Conservation (phyloP, 2,888 invertebrate genomes). For the Temnothorax ravouxi region DNA sequence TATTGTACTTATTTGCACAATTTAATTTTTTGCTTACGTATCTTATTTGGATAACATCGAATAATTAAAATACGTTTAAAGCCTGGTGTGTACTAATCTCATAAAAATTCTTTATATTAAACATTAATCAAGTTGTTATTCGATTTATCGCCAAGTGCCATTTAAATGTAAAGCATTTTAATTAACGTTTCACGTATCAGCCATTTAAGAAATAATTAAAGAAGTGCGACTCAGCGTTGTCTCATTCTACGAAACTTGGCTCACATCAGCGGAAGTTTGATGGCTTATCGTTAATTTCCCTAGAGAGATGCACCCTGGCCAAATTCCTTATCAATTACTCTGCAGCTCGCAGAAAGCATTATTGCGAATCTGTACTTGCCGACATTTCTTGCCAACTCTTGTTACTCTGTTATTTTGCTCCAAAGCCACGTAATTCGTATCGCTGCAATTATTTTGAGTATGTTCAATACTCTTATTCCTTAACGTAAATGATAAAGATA, state of each 20-base stretch:
- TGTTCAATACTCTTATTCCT: neutral
- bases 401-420: neutral
- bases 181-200: slow-evolving; percentile 35
- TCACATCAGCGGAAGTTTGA: slow-evolving; percentile 58
- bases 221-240: slow-evolving; percentile 36
- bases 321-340: slow-evolving; percentile 72
- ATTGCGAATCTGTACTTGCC: slow-evolving; percentile 41
- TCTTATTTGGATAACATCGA: neutral
- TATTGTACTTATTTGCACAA: neutral
- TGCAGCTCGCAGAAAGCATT: slow-evolving; percentile 43
- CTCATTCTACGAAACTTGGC: slow-evolving; percentile 46
- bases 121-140: neutral
- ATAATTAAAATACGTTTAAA: slow-evolving; percentile 11
- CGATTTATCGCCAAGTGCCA: neutral
- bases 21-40: neutral
- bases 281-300: slow-evolving; percentile 74
- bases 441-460: slow-evolving; percentile 11
- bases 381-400: slow-evolving; percentile 38
- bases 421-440: slow-evolving; percentile 1
- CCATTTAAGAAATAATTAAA: slow-evolving; percentile 67
- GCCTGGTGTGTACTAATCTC: neutral
- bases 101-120: neutral
- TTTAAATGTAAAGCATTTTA: slow-evolving; percentile 25
- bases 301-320: slow-evolving; percentile 63
- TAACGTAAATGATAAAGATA: neutral